Evolutionary conservation across 2,797 vertebrate genomes (phyloP).

Genomic region (Ptychadena robeensis): DNA sequence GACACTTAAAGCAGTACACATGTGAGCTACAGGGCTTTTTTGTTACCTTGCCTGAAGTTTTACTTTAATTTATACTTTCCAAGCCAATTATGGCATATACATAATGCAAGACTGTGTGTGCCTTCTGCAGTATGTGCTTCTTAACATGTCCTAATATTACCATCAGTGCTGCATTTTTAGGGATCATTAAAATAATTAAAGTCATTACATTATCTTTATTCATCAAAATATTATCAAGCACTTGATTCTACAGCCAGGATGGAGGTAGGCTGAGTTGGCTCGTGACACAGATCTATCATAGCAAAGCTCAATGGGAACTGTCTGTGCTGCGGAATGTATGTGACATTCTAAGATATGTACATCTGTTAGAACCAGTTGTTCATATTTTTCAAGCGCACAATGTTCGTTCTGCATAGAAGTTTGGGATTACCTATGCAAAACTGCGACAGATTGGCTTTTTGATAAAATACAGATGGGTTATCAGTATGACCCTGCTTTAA

Average conservation of each 20-base stretch:
- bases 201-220: slow-evolving; percentile 51
- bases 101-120: not conserved
- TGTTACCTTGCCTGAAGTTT: not conserved
- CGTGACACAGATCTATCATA: slow-evolving; percentile 29
- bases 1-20: not conserved
- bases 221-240: slow-evolving; percentile 60
- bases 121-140: slow-evolving; percentile 1
- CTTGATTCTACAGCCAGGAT: slow-evolving; percentile 36
- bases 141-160: slow-evolving; percentile 50
- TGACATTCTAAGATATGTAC: not conserved
- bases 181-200: slow-evolving; percentile 52
- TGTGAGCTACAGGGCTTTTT: not conserved
- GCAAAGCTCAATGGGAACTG: not conserved
- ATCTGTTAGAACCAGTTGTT: slow-evolving; percentile 53
- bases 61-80: not conserved
- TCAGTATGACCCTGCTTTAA: slow-evolving; percentile 65
- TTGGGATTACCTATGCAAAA: slow-evolving; percentile 58
- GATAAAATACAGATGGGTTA: slow-evolving; percentile 66
- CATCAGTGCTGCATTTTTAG: slow-evolving; percentile 39
- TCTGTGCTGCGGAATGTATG: slow-evolving; percentile 25
- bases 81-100: not conserved
- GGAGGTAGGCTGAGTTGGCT: slow-evolving; percentile 59
- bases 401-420: slow-evolving; percentile 19
- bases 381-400: slow-evolving; percentile 41
- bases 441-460: slow-evolving; percentile 65